Conservation (phyloP, 2,113 vertebrate genomes). For the cattle (Bos taurus) region DNA sequence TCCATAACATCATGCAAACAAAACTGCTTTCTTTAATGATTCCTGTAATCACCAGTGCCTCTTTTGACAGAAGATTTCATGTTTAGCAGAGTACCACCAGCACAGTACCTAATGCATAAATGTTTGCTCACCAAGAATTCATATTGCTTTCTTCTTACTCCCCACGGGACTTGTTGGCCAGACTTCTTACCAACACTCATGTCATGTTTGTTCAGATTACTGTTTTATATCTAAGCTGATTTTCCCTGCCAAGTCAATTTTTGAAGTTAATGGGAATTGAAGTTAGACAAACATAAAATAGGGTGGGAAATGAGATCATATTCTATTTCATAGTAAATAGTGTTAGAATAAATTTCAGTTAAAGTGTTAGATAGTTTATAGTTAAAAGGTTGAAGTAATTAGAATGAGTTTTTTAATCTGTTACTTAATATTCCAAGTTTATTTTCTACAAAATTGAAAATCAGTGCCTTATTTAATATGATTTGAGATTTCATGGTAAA, state of each 20-base stretch:
- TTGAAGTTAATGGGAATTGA: background rate
- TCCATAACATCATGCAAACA: background rate
- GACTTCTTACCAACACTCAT: background rate
- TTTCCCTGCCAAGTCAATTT: background rate
- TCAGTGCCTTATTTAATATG: background rate
- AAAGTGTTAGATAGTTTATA: background rate
- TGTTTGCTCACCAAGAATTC: background rate
- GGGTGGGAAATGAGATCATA: background rate
- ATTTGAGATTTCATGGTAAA: background rate
- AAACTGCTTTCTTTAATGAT: background rate
- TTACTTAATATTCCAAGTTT: background rate
- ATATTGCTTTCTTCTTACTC: background rate
- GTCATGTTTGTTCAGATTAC: background rate
- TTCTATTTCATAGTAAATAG: background rate
- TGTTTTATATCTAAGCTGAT: background rate
- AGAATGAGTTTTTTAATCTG: background rate
- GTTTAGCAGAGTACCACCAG: background rate
- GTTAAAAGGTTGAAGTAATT: background rate
- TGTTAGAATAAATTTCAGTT: background rate
- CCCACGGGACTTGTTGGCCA: background rate
- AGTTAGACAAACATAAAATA: background rate
- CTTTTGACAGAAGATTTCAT: background rate
- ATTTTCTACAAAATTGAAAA: slow-evolving; percentile 11
- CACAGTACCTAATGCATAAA: background rate
- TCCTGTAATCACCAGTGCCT: background rate